Base-by-base conservation (phyloP, 2,113 vertebrate species). In the Erpornis zantholeuca region DNA sequence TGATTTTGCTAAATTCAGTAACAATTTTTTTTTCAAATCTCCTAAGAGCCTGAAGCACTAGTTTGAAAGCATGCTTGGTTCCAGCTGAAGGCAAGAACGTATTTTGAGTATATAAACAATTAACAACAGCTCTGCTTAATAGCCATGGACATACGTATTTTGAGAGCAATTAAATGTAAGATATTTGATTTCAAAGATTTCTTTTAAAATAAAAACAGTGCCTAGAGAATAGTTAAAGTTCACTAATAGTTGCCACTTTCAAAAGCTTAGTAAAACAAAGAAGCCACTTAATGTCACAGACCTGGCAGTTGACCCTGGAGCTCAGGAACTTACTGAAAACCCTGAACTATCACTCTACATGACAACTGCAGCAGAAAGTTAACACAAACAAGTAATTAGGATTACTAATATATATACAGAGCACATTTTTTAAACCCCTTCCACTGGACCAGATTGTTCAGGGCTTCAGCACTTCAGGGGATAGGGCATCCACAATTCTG, bases 241-340 rank as follows among this genome's bases (percentile, higher is more conserved):
- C 73, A 61, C 45, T 70, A n/a, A 70, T 42, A 31, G 9, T 59
- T 78, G 28, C 72, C 95, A 96, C 83, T 92, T 93, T 78, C 85
- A 92, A 93, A 96, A 88, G 36, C 71, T 68, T 70, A 82, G 68
- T 95, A 90, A 93, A 94, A 94, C n/a, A 54, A 71, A 85, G 63
- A 65, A 63, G 28, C 78, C 90, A 93, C 94, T 73, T 88, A 85
- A 94, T 76, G 84, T 89, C 92, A 93, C 93, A 93, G 94, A 96
- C 96, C 96, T 94, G 56, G 77, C 88, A 94, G 94, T 40, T 95
- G 91, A 94, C 95, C 94, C 89, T 92, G 59, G 82, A 96, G 92
- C 88, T 96, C 92, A 81, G 86, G 31, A 80, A 78, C 75, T 45
- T 69, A 66, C 0, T 87, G 92, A 57, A 81, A 93, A 23, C 18